These are phyloP conservation scores for Tillus elongatus DNA, from an alignment of 2,888 invertebrate species.

Conservation along the genomic window DNA sequence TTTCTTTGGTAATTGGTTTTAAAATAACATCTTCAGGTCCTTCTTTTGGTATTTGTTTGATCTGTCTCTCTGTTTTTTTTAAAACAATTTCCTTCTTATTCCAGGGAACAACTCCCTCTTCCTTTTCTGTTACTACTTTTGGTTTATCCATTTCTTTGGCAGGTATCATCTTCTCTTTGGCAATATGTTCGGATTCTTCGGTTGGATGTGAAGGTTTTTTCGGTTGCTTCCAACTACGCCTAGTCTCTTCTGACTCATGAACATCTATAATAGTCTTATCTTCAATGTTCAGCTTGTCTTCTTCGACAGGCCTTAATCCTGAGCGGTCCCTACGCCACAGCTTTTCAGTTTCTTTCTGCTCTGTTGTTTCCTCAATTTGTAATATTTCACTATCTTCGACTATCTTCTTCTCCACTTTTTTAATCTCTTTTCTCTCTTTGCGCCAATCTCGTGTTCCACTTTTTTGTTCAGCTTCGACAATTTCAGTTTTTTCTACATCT, in stretches of 20 bases:
- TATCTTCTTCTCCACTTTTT: not conserved
- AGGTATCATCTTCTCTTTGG: slow-evolving; percentile 19
- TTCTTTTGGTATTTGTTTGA: slow-evolving; percentile 45
- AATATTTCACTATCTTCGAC: slow-evolving; percentile 34
- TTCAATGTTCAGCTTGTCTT: slow-evolving; percentile 19
- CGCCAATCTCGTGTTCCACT: slow-evolving; percentile 18
- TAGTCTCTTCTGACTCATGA: slow-evolving; percentile 20
- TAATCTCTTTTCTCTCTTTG: not conserved
- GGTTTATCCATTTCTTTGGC: slow-evolving; percentile 32
- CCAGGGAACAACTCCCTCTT: slow-evolving; percentile 42
- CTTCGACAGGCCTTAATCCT: not conserved
- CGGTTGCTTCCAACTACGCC: slow-evolving; percentile 14
- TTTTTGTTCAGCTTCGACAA: slow-evolving; percentile 31
- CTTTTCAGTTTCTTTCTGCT: slow-evolving; percentile 11
- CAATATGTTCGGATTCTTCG: slow-evolving; percentile 24
- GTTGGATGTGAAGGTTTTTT: slow-evolving; percentile 15
- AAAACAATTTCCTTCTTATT: slow-evolving; percentile 52
- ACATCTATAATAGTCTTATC: slow-evolving; percentile 35
- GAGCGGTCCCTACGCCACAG: not conserved
- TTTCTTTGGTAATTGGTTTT: slow-evolving; percentile 41
- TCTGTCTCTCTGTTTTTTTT: slow-evolving; percentile 40
- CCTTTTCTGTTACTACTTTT: slow-evolving; percentile 40
- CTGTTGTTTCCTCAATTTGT: slow-evolving; percentile 22
- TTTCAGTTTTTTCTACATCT: not conserved
- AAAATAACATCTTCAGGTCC: slow-evolving; percentile 44